Evolutionary conservation across 2,888 invertebrate genomes (phyloP).

Genomic region (Hololepta plana): DNA sequence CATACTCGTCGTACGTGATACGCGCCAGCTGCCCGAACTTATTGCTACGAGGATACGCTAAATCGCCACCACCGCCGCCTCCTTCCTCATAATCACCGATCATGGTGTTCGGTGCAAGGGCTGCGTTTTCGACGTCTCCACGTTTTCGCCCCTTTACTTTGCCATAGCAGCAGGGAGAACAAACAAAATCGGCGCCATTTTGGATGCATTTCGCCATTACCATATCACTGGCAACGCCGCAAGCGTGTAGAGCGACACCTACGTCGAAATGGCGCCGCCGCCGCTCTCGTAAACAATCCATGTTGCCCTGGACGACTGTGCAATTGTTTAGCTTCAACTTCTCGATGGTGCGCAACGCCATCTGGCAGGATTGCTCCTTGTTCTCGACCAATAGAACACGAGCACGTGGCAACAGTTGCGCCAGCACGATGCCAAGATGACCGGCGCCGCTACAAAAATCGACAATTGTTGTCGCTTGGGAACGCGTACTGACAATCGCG

Average conservation of each 20-base stretch:
- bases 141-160: too few species aligned
- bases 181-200: conserved; percentile 62
- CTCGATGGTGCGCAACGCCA: conserved; percentile 53
- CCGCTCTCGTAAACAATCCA: conserved; percentile 67
- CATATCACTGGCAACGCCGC: conserved; percentile 87
- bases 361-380: conserved; percentile 66
- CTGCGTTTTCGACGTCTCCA: too few species aligned
- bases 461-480: conserved; percentile 39
- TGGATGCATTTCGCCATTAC: conserved; percentile 70
- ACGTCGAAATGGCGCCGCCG: too few species aligned
- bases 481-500: conserved; percentile 34
- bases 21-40: conserved; percentile 23
- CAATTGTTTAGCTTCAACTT: conserved; percentile 52
- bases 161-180: conserved; percentile 92
- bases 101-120: too few species aligned
- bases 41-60: conserved; percentile 69
- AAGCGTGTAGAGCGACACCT: conserved; percentile 82
- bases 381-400: conserved; percentile 74
- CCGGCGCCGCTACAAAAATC: conserved; percentile 94
- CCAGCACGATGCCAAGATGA: conserved; percentile 76
- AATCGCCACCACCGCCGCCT: conserved; percentile 56
- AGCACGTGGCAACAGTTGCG: conserved; percentile 60
- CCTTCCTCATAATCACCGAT: too few species aligned
- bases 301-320: conserved; percentile 68
- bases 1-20: conserved; percentile 36